phyloP scores from a whole-genome alignment of 2,888 invertebrate genomes.

The Drosophila basisetae region DNA sequence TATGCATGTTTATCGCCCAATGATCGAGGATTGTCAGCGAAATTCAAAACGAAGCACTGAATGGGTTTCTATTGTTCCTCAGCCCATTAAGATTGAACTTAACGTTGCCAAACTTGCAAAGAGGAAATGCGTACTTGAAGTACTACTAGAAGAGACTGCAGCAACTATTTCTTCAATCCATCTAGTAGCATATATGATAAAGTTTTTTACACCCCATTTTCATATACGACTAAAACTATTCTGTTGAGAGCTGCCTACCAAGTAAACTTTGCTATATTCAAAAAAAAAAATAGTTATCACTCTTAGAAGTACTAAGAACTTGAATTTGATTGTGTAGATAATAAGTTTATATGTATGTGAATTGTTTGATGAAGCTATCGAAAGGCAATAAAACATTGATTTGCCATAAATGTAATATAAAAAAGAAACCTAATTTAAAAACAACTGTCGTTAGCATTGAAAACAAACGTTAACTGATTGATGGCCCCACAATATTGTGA shows the following conservation, averaged over 20 bases:
- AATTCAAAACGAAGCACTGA: not conserved
- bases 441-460: not conserved
- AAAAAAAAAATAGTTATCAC: not conserved
- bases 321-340: not conserved
- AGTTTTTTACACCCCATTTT: too few relatives aligned
- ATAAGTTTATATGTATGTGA: not conserved
- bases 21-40: slow-evolving; percentile 3
- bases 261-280: not conserved
- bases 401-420: not conserved
- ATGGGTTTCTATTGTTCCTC: not conserved
- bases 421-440: not conserved
- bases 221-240: not conserved
- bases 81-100: not conserved
- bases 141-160: not conserved
- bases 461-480: not conserved
- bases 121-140: not conserved
- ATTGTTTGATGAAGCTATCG: not conserved
- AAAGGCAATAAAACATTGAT: not conserved
- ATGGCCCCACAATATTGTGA: not conserved
- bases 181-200: too few relatives aligned
- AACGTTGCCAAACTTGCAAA: not conserved
- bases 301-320: not conserved
- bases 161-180: not conserved
- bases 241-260: too few relatives aligned
- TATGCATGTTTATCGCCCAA: slow-evolving; percentile 15